Percentiles rank a stretch among this genome's conserved stretches.
These are phyloP conservation scores for Sphenopsis melanotis DNA, from an alignment of 2,797 vertebrate genomes.

Conservation along the genomic window DNA sequence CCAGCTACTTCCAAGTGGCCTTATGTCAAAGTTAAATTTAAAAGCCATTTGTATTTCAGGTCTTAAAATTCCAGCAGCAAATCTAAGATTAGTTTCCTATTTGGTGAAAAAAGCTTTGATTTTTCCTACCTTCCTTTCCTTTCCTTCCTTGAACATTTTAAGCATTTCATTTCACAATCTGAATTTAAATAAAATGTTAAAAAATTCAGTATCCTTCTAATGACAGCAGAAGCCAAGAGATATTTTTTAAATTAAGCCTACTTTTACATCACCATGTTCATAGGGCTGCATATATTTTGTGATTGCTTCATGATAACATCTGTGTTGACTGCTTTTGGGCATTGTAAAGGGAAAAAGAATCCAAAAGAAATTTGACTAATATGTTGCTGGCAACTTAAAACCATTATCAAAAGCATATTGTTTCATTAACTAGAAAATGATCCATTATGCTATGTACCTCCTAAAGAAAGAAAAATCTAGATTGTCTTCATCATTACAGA, in stretches of 20 bases:
- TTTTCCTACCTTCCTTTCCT: neutral
- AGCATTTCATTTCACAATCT: neutral
- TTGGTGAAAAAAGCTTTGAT: neutral
- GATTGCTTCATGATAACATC: conserved; percentile 6
- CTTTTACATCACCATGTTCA: conserved; percentile 7
- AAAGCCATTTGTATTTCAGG: neutral
- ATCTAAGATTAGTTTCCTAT: neutral
- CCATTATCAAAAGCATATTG: conserved; percentile 54
- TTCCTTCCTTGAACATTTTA: neutral
- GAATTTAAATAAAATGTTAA: neutral
- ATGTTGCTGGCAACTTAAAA: conserved; percentile 36
- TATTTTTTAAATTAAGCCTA: conserved; percentile 48
- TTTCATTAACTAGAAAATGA: conserved; percentile 21
- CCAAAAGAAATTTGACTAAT: conserved; percentile 44
- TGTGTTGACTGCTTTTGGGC: conserved; percentile 43
- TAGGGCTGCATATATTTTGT: conserved; percentile 23
- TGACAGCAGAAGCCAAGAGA: conserved; percentile 4
- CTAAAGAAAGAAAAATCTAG: conserved; percentile 1
- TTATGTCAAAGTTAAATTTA: neutral
- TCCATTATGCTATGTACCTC: neutral
- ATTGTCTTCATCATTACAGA: neutral
- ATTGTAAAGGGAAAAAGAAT: conserved; percentile 30
- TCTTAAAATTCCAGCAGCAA: neutral
- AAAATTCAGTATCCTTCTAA: neutral
- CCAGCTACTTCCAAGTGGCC: neutral